phyloP scores from a whole-genome alignment of 2,888 invertebrate genomes.

The Dynastes maya region DNA sequence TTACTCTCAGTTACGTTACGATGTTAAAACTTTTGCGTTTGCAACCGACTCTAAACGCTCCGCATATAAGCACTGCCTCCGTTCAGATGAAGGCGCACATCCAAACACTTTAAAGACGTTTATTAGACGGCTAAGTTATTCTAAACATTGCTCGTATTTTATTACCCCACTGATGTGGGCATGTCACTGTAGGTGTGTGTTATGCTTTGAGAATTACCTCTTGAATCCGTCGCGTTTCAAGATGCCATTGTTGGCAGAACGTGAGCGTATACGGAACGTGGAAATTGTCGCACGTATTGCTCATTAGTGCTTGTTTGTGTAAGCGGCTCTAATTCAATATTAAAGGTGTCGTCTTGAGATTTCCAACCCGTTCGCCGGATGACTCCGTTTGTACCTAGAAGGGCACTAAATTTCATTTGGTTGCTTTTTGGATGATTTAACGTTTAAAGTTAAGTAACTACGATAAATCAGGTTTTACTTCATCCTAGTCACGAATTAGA shows the following conservation, averaged over 20 bases:
- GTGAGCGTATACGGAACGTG: background rate
- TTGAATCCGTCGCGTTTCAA: background rate
- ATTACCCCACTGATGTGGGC: background rate
- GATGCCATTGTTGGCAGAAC: background rate
- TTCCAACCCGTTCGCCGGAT: background rate
- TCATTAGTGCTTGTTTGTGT: slow-evolving; percentile 19
- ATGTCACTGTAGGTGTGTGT: background rate
- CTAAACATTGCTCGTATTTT: slow-evolving; percentile 15
- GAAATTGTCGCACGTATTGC: slow-evolving; percentile 21
- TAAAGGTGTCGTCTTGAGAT: slow-evolving; percentile 23
- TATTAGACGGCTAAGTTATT: slow-evolving; percentile 36
- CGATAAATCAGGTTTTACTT: background rate
- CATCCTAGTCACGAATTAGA: too few species aligned
- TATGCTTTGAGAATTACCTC: slow-evolving; percentile 3
- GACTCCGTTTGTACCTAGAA: slow-evolving; percentile 6
- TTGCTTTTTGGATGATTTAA: background rate
- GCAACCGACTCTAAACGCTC: background rate
- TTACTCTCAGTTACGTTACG: background rate
- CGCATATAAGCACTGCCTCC: background rate
- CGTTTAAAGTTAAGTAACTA: slow-evolving; percentile 1
- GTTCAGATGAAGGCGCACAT: background rate
- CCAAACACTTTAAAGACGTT: slow-evolving; percentile 21
- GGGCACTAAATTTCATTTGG: background rate
- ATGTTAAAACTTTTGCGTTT: background rate
- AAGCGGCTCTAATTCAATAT: slow-evolving; percentile 27